Conservation (phyloP, 1,140 invertebrate genomes). For the Caligus rogercresseyi region DNA sequence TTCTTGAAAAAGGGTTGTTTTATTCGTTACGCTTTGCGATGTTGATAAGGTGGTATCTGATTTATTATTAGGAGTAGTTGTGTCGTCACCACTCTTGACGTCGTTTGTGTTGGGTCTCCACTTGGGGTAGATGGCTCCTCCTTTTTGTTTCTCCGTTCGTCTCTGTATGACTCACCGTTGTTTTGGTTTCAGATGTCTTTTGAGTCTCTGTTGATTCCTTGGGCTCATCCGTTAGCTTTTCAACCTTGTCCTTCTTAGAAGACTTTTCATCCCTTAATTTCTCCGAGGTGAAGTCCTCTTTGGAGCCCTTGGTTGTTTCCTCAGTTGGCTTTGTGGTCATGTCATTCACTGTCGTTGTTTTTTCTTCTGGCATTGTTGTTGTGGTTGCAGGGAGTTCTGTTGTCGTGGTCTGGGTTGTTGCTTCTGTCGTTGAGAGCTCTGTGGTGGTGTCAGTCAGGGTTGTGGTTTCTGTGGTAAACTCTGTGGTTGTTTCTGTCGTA, state of each 20-base stretch:
- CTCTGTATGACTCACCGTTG: neutral
- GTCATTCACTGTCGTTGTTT: neutral
- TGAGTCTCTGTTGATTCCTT: neutral
- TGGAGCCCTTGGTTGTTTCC: neutral
- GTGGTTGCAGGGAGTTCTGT: neutral
- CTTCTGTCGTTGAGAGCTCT: neutral
- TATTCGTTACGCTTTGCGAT: no score
- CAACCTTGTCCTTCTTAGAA: neutral
- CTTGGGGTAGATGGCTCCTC: neutral
- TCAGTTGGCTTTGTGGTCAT: no score
- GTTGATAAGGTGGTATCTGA: neutral
- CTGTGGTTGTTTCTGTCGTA: neutral
- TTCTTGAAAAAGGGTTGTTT: no score
- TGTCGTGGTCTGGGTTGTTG: neutral
- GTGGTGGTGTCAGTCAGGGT: neutral
- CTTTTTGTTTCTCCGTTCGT: neutral
- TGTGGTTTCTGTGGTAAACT: neutral
- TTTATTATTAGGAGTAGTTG: neutral
- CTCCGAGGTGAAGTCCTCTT: neutral
- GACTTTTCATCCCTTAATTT: neutral
- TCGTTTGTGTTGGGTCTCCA: neutral
- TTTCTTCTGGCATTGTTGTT: neutral
- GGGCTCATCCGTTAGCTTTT: neutral
- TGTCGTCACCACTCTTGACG: neutral
- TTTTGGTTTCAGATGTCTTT: neutral